phyloP scores from a whole-genome alignment of 2,797 vertebrate genomes.

The Gymnoscopelus microlampas region DNA sequence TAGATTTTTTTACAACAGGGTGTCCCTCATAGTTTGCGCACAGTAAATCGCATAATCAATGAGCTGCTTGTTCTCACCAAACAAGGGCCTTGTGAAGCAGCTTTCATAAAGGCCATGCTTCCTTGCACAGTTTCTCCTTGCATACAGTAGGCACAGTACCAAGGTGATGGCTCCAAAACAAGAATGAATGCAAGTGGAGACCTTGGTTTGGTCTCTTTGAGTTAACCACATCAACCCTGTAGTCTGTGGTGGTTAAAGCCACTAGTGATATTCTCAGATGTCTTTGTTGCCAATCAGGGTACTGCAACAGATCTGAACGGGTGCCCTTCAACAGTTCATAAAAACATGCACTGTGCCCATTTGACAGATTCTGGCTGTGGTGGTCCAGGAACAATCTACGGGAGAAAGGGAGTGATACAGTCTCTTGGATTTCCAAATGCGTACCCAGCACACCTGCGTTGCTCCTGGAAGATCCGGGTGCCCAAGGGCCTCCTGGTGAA shows the following conservation, averaged over 20 bases:
- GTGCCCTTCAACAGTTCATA: no score
- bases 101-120: slow-evolving; percentile 11
- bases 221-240: slow-evolving; percentile 33
- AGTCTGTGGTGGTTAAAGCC: slow-evolving; percentile 30
- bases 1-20: background rate
- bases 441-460: slow-evolving; percentile 74
- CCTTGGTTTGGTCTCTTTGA: slow-evolving; percentile 31
- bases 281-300: slow-evolving; percentile 59
- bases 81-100: slow-evolving; percentile 1
- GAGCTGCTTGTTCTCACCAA: slow-evolving; percentile 4
- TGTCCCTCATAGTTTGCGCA: background rate
- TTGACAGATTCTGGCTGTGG: slow-evolving; percentile 60
- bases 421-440: slow-evolving; percentile 75
- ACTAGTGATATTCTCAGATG: slow-evolving; percentile 27
- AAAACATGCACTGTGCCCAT: background rate
- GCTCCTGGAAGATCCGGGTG: slow-evolving; percentile 77
- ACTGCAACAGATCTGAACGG: slow-evolving; percentile 36
- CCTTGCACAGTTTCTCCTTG: slow-evolving; percentile 6
- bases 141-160: slow-evolving; percentile 18
- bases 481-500: slow-evolving; percentile 75
- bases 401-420: slow-evolving; percentile 75
- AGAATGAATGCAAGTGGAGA: slow-evolving; percentile 32
- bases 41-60: slow-evolving; percentile 6
- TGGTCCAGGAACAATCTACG: slow-evolving; percentile 53
- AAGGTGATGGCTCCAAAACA: slow-evolving; percentile 40